These are phyloP conservation scores for Phaenicophaeus curvirostris DNA, from an alignment of 2,797 vertebrate genomes.

Conservation along the genomic window DNA sequence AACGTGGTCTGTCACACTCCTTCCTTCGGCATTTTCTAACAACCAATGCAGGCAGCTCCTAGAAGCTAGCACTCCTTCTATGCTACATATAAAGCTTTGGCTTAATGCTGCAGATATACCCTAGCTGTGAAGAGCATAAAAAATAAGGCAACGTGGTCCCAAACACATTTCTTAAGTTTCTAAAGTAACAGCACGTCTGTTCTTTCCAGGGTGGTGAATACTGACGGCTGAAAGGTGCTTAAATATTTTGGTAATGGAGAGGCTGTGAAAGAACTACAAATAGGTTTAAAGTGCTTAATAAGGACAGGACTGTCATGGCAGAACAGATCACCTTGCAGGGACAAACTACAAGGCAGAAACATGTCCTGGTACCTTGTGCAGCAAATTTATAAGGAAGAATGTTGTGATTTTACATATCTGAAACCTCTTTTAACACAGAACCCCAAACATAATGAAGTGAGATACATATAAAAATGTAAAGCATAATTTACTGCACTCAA, in stretches of 20 bases:
- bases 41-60: background rate
- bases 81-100: background rate
- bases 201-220: background rate
- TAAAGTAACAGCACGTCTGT: background rate
- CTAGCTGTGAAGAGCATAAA: background rate
- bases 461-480: background rate
- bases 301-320: background rate
- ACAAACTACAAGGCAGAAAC: background rate
- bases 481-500: accelerated
- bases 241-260: background rate
- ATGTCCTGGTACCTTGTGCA: background rate
- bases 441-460: background rate
- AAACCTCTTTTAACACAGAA: background rate
- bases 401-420: background rate
- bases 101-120: background rate
- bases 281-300: background rate
- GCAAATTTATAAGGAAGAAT: background rate
- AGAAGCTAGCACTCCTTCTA: background rate
- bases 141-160: background rate
- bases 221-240: background rate
- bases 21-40: background rate
- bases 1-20: background rate
- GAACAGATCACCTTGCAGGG: background rate
- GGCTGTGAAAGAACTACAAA: background rate
- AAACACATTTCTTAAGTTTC: background rate